These are phyloP conservation scores for Corythaeola cristata DNA, from an alignment of 2,113 vertebrate species.

Conservation along the genomic window DNA sequence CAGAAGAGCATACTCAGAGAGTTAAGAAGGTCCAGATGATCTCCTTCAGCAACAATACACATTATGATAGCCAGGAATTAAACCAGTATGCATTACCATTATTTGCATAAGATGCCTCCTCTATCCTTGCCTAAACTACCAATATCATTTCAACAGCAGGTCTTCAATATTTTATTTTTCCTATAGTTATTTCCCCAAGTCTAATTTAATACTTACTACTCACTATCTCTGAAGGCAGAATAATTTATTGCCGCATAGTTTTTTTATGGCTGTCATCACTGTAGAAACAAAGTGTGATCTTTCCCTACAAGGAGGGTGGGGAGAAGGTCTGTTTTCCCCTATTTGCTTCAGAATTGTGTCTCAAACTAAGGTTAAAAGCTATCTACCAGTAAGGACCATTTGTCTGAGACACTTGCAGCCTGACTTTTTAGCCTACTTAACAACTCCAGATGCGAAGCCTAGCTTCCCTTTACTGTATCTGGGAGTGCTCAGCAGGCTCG, in stretches of 20 bases:
- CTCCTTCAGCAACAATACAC: neutral
- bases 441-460: neutral
- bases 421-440: neutral
- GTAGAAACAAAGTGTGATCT: neutral
- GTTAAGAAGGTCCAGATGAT: neutral
- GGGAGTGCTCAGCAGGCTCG: neutral
- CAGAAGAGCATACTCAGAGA: neutral
- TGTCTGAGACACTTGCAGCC: neutral
- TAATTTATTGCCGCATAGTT: neutral
- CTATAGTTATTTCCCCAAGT: neutral
- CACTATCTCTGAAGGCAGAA: neutral
- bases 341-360: neutral
- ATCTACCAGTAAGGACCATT: neutral
- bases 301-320: neutral
- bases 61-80: neutral
- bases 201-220: neutral
- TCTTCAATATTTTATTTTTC: neutral
- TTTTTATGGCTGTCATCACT: neutral
- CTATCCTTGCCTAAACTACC: neutral
- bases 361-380: neutral
- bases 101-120: neutral
- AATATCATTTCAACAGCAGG: neutral
- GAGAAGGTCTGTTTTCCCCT: neutral
- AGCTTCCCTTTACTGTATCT: neutral
- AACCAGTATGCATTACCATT: neutral